Conservation (phyloP, 2,888 invertebrate species). For the Pecten maximus region DNA sequence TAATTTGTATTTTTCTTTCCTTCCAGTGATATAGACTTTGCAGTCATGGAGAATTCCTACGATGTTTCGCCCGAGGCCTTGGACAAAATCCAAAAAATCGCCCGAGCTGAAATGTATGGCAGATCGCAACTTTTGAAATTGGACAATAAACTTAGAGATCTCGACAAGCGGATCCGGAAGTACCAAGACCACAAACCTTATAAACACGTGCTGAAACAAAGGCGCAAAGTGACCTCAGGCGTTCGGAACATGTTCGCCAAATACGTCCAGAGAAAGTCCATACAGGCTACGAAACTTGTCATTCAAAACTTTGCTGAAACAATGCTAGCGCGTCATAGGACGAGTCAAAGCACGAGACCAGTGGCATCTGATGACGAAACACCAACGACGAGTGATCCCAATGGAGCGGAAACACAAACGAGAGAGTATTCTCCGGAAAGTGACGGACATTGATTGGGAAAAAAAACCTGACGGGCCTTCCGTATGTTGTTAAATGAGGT, state of each 20-base stretch:
- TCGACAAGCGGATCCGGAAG: not conserved
- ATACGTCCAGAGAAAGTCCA: not conserved
- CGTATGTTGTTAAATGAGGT: no score
- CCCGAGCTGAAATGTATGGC: slow-evolving; percentile 4
- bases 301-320: not conserved
- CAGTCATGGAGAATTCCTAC: not conserved
- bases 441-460: not conserved
- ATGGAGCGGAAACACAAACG: not conserved
- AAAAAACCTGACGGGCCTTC: no score
- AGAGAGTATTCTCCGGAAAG: not conserved
- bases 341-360: not conserved
- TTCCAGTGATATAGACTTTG: not conserved
- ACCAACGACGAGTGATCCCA: not conserved
- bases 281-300: not conserved
- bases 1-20: not conserved
- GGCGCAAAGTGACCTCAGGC: not conserved
- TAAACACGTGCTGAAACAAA: not conserved
- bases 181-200: not conserved
- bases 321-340: not conserved
- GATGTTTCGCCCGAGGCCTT: not conserved
- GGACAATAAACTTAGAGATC: not conserved
- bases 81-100: slow-evolving; percentile 16
- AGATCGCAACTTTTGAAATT: not conserved
- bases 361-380: not conserved
- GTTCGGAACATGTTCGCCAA: not conserved